phyloP scores from a whole-genome alignment of 2,113 vertebrate genomes.

The Siniperca chuatsi region DNA sequence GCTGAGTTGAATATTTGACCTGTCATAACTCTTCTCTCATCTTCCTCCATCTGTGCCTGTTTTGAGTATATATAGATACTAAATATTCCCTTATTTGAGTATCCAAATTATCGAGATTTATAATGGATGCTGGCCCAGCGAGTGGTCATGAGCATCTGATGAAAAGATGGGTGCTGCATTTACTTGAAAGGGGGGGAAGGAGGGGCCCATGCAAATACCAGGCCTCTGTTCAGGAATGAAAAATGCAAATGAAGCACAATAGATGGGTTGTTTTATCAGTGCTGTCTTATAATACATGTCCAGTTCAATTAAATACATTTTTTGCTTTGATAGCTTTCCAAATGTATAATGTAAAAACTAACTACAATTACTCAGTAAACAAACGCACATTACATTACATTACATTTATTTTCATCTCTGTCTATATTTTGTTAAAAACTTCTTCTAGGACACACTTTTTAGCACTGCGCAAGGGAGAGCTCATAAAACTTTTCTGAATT shows the following conservation, averaged over 20 bases:
- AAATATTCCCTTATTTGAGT: conserved; percentile 24
- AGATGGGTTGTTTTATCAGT: conserved; percentile 4
- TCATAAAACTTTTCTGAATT: not conserved
- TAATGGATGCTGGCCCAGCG: not conserved
- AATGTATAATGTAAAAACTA: not conserved
- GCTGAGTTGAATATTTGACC: not conserved
- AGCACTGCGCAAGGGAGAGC: no score
- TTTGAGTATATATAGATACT: conserved; percentile 9
- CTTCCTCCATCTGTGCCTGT: conserved; percentile 1
- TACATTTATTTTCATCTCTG: no score
- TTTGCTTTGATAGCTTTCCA: not conserved
- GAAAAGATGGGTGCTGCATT: not conserved
- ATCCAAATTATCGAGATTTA: conserved; percentile 32
- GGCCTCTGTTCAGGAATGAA: conserved; percentile 15
- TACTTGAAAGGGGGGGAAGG: conserved; percentile 6
- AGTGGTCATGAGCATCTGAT: not conserved
- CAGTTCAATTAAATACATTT: not conserved
- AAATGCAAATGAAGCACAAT: conserved; percentile 34
- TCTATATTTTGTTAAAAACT: not conserved
- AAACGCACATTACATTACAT: no score
- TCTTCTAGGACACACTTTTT: not conserved
- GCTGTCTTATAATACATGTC: not conserved
- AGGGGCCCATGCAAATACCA: conserved; percentile 28
- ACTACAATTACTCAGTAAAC: no score
- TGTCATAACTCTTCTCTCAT: not conserved